A percentile compares a stretch with the other conserved stretches of the same genome.
Conservation (phyloP, 2,113 vertebrate species). For the Talpa occidentalis region DNA sequence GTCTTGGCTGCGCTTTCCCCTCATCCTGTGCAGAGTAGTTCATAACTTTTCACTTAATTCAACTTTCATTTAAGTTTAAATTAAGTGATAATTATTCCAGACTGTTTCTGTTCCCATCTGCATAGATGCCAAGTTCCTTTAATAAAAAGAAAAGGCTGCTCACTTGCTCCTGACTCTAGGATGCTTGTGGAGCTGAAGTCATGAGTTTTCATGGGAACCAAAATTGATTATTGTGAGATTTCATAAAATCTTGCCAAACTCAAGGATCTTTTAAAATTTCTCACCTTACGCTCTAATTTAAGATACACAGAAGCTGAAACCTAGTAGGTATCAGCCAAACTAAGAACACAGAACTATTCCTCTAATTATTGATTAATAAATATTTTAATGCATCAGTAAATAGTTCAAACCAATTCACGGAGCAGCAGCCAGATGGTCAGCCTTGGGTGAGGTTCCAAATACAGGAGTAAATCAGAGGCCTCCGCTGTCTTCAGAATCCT, state of each 20-base stretch:
- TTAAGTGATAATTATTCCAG: not conserved
- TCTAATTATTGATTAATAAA: not conserved
- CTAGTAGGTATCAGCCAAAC: not conserved
- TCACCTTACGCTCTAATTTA: not conserved
- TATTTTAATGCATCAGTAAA: not conserved
- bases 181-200: not conserved
- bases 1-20: not conserved
- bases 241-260: not conserved
- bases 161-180: not conserved
- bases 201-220: not conserved
- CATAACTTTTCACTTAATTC: not conserved
- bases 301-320: not conserved
- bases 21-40: not conserved
- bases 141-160: not conserved
- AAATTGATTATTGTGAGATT: not conserved
- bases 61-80: too few species aligned
- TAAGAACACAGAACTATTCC: not conserved
- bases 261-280: not conserved
- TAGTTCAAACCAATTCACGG: not conserved
- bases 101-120: not conserved
- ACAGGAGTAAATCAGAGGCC: not conserved
- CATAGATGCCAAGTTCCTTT: not conserved
- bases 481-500: too few species aligned
- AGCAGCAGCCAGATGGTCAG: too few species aligned
- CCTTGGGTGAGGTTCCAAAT: not conserved